phyloP scores from a whole-genome alignment of 2,113 vertebrate species.

The Capreolus pygargus region DNA sequence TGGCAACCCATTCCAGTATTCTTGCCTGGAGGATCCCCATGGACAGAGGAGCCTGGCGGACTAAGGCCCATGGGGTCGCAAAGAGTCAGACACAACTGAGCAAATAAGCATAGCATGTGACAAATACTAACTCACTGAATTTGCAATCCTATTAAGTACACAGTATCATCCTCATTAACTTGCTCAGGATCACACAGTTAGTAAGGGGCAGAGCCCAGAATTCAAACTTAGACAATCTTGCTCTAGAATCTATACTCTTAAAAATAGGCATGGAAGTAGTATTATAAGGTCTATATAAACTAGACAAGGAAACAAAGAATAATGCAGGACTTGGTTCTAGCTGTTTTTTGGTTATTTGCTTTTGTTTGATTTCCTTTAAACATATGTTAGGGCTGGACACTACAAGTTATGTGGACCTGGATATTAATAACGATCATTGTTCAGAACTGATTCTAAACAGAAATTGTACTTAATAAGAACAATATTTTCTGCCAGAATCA shows the following conservation, averaged over 20 bases:
- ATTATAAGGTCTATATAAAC: background rate
- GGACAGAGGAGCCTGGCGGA: background rate
- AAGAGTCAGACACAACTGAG: background rate
- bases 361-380: background rate
- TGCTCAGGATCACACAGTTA: background rate
- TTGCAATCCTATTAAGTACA: background rate
- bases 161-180: background rate
- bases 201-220: background rate
- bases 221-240: background rate
- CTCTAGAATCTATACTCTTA: background rate
- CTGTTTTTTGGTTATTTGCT: background rate
- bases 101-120: background rate
- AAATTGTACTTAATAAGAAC: slow-evolving; percentile 32
- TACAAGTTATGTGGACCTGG: background rate
- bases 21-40: background rate
- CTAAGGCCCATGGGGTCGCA: background rate
- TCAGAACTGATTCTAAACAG: slow-evolving; percentile 38
- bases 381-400: background rate
- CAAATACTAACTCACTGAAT: background rate
- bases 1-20: background rate
- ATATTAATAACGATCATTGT: slow-evolving; percentile 26
- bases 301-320: background rate
- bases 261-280: background rate
- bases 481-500: slow-evolving; percentile 50
- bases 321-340: background rate